Percentiles rank a stretch among this genome's conserved stretches.
Conservation (phyloP, 2,888 invertebrate species). For the Strigamia transsilvanica region DNA sequence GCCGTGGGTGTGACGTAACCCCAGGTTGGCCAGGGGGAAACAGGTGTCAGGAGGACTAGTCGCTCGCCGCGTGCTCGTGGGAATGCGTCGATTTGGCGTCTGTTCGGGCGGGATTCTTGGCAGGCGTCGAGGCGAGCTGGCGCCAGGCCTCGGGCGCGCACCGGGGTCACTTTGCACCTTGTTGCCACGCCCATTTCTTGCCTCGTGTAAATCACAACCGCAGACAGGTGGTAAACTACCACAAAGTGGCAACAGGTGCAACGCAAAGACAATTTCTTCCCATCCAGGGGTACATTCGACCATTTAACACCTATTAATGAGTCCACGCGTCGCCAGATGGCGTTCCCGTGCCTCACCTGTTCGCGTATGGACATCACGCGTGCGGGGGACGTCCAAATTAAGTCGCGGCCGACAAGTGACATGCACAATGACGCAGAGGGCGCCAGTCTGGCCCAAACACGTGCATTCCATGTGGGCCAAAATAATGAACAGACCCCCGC, state of each 20-base stretch:
- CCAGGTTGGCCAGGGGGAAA: neutral
- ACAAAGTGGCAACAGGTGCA: neutral
- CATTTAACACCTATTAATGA: neutral
- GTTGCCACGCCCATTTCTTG: neutral
- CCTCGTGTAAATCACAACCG: conserved; percentile 13
- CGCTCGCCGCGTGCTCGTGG: conserved; percentile 28
- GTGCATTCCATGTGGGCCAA: conserved; percentile 38
- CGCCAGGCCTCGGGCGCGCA: conserved; percentile 26
- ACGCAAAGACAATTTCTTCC: neutral
- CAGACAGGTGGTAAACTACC: neutral
- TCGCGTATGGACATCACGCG: neutral
- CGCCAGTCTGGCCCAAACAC: conserved; percentile 32
- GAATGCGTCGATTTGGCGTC: conserved; percentile 38
- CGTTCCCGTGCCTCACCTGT: neutral
- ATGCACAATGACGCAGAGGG: conserved; percentile 22
- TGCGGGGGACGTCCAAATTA: neutral
- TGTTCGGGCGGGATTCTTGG: conserved; percentile 32
- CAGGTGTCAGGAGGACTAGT: neutral
- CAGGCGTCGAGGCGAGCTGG: conserved; percentile 26
- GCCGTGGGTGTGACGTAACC: neutral
- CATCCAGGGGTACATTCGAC: neutral
- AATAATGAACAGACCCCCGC: conserved; percentile 24
- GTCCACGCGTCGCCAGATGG: neutral
- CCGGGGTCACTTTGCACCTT: conserved; percentile 41
- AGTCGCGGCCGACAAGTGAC: neutral